These are phyloP conservation scores for Dastarcus helophoroides DNA, from an alignment of 2,888 invertebrate species.

Conservation along the genomic window DNA sequence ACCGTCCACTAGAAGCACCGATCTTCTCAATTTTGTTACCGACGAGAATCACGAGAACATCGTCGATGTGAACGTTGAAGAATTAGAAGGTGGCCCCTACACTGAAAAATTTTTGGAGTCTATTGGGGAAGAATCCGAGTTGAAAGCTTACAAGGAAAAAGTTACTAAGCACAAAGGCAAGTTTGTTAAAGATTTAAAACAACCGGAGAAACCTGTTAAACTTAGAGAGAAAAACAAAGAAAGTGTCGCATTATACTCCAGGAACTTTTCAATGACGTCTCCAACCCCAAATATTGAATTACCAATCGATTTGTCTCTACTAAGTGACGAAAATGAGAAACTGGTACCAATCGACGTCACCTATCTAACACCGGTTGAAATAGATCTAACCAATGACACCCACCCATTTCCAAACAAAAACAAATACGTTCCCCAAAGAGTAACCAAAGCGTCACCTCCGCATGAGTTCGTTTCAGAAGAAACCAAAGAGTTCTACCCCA, in stretches of 20 bases:
- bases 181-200: not conserved
- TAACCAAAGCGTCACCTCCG: constrained; percentile 14
- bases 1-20: not conserved
- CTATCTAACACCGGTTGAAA: constrained; percentile 15
- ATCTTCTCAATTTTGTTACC: too few relatives aligned
- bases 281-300: constrained; percentile 9
- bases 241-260: too few relatives aligned
- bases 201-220: constrained; percentile 6
- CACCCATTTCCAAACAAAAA: too few relatives aligned
- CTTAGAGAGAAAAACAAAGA: constrained; percentile 8
- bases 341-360: constrained; percentile 25
- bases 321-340: constrained; percentile 19
- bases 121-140: too few relatives aligned
- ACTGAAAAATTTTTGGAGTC: not conserved
- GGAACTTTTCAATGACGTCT: too few relatives aligned
- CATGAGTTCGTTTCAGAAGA: constrained; percentile 24
- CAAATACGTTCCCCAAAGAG: too few relatives aligned
- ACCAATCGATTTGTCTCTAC: constrained; percentile 23
- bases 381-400: constrained; percentile 9
- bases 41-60: not conserved
- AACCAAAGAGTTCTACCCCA: constrained; percentile 18
- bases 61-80: constrained; percentile 1
- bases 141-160: constrained; percentile 4
- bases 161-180: constrained; percentile 4
- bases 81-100: constrained; percentile 1